These are phyloP conservation scores for Acromyrmex echinatior DNA, from an alignment of 1,140 invertebrate species.

Conservation along the genomic window DNA sequence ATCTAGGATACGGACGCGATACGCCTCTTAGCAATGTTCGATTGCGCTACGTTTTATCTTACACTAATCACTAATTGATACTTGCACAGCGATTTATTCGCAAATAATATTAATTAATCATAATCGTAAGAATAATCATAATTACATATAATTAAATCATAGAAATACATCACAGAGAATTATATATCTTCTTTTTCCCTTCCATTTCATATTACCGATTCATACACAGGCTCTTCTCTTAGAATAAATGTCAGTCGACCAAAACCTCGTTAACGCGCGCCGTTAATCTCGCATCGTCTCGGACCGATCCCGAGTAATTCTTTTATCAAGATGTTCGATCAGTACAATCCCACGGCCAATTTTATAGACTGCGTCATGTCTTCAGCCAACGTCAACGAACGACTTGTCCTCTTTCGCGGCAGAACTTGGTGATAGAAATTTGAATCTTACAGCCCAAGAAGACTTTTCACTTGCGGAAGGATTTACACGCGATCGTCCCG, in stretches of 20 bases:
- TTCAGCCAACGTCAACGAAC: conserved; percentile 7
- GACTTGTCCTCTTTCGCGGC: not conserved
- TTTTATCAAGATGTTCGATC: conserved; percentile 16
- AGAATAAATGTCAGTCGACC: conserved; percentile 41
- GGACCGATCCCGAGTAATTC: conserved; percentile 18
- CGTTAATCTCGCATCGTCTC: conserved; percentile 11
- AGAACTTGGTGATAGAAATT: conserved; percentile 22
- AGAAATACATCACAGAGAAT: conserved; percentile 78
- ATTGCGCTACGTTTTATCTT: conserved; percentile 41
- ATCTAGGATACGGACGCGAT: conserved; percentile 47
- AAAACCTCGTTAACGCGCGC: conserved; percentile 20
- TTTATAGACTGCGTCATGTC: conserved; percentile 30
- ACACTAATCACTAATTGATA: conserved; percentile 59
- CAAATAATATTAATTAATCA: conserved; percentile 69
- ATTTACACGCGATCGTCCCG: conserved; percentile 16
- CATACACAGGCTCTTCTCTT: conserved; percentile 37
- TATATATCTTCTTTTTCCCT: conserved; percentile 62
- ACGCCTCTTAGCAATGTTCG: conserved; percentile 31
- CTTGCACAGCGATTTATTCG: conserved; percentile 51
- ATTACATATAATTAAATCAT: conserved; percentile 67
- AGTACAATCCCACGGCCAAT: conserved; percentile 6
- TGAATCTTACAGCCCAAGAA: conserved; percentile 31
- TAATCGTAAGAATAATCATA: conserved; percentile 64
- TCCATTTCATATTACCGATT: conserved; percentile 33
- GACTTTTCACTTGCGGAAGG: conserved; percentile 20